A percentile compares a stretch with the other conserved stretches of the same genome.
Conservation (phyloP, 2,113 vertebrate species). For the Neogobius melanostomus region DNA sequence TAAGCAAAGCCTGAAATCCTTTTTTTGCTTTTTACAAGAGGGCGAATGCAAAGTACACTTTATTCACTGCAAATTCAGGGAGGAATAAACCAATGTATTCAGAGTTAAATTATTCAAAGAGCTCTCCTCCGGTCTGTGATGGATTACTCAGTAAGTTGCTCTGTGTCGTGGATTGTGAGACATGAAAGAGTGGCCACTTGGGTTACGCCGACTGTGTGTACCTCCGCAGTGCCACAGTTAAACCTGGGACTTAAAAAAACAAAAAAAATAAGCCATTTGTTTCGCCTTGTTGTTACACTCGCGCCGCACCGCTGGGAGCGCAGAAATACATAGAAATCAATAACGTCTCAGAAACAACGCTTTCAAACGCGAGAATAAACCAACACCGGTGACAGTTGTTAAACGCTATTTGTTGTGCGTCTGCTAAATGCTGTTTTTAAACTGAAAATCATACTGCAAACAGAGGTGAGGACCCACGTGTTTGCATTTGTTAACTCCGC, state of each 20-base stretch:
- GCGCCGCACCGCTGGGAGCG: constrained; percentile 28
- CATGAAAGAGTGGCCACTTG: constrained; percentile 24
- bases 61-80: constrained; percentile 39
- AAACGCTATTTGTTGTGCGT: constrained; percentile 29
- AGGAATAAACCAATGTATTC: constrained; percentile 38
- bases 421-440: constrained; percentile 25
- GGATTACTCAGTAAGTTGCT: constrained; percentile 30
- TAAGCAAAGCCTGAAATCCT: constrained; percentile 60
- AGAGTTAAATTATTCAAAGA: constrained; percentile 46
- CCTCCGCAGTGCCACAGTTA: constrained; percentile 22
- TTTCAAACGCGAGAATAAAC: constrained; percentile 42
- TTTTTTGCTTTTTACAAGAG: constrained; percentile 35
- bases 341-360: constrained; percentile 45
- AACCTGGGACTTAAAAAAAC: constrained; percentile 32
- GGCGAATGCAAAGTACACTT: constrained; percentile 41
- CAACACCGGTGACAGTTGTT: constrained; percentile 42
- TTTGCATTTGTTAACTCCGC: constrained; percentile 23
- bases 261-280: constrained; percentile 42
- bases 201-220: constrained; percentile 23
- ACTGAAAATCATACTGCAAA: constrained; percentile 24
- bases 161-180: constrained; percentile 27
- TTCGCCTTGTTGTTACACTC: constrained; percentile 36
- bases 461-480: constrained; percentile 19
- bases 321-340: constrained; percentile 61
- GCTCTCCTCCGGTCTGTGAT: constrained; percentile 30